phyloP scores from a whole-genome alignment of 1,140 invertebrate species.

The Lepidurus couesii region DNA sequence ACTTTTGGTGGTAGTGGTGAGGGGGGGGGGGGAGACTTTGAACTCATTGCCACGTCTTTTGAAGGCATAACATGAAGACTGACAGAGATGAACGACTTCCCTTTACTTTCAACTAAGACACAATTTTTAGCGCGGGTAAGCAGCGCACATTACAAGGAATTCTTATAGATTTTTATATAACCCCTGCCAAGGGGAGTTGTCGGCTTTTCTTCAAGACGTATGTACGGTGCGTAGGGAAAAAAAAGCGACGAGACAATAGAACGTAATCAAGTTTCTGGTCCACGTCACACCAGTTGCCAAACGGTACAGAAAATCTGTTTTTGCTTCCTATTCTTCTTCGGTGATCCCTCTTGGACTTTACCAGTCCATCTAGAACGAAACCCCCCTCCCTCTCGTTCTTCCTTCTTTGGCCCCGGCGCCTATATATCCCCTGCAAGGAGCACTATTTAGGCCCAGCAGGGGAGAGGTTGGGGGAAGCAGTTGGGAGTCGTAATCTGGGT shows the following conservation, averaged over 20 bases:
- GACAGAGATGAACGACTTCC: constrained; percentile 13
- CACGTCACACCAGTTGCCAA: constrained; percentile 17
- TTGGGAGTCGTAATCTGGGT: constrained; percentile 12
- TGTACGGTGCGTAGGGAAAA: not conserved
- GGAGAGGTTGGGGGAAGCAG: constrained; percentile 7
- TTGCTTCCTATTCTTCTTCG: not conserved
- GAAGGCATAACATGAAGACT: constrained; percentile 8
- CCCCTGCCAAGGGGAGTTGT: not conserved
- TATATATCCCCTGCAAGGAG: not conserved
- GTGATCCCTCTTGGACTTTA: not conserved
- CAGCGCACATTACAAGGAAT: not conserved
- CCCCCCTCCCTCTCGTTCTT: not conserved
- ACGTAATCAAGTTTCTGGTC: constrained; percentile 16
- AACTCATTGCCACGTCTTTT: constrained; percentile 14
- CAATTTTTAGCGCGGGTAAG: not conserved
- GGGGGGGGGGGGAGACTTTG: not conserved
- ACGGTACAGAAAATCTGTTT: not conserved
- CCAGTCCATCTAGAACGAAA: not conserved
- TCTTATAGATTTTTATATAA: not conserved
- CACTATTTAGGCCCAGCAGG: constrained; percentile 14
- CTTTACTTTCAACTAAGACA: not conserved
- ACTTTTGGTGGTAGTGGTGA: not conserved
- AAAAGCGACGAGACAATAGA: not conserved
- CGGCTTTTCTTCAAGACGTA: not conserved
- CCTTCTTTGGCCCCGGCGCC: not conserved